Evolutionary conservation across 2,797 vertebrate species (phyloP), one percentile per base, ranked within the genome.

Genomic region (Cheirogaleus major): DNA sequence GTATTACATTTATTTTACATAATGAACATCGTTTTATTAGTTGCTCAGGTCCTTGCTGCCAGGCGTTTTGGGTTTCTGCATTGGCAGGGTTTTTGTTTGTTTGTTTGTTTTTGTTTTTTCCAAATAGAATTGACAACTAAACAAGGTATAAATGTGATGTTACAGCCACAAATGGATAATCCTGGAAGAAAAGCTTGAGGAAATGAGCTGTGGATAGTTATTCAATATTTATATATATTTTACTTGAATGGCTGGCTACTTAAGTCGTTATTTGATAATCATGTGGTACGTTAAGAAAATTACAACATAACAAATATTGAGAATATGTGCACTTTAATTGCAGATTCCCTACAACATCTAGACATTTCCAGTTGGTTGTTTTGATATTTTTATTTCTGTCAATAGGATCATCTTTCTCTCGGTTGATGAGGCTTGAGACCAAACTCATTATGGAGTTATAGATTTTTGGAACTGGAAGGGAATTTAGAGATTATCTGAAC

Each of bases 321-420:
- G 55, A 65, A 88, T 90, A 18, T 81, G 15, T 84, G 30, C 43
- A 69, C 13, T 72, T 93, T 83, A 82, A 73, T 27, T 89, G 38
- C 30, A 63, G 35, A 38, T 70, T 79, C 2, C 57, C 45, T 45
- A 50, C 10, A 93, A 63, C 2, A 80, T 48, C n/a, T 52, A 80
- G 59, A 41, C 25, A 61, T 72, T 94, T 65, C 23, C 18, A 73
- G 13, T 38, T 55, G 45, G 30, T 91, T 69, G 55, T 93, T 78
- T 93, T 79, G 45, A 72, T 65, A 79, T 94, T 96, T 93, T 92
- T 79, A 73, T 82, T 93, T 92, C 65, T 52, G 50, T 87, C 65
- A 79, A 57, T 32, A 76, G 8, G n/a, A 63, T 85, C 27, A 55
- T 75, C 79, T 70, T 81, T 80, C 69, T 70, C 27, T 81, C 32